Base-by-base conservation (phyloP, 2,888 invertebrate species). In the Tromatobia lineatoria region DNA sequence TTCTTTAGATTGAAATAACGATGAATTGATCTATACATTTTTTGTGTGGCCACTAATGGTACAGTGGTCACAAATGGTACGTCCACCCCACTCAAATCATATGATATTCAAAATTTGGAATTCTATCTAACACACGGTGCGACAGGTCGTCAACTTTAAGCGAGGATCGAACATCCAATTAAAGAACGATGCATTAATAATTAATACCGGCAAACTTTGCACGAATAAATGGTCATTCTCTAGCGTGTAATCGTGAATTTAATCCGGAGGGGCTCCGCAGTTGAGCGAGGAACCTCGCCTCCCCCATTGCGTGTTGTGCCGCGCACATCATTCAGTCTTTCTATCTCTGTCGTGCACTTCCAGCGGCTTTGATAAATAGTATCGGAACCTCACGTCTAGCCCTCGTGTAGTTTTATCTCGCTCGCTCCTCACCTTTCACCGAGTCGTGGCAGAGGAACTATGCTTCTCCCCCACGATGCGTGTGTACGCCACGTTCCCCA, bases 401-500 rank as follows among this genome's bases (percentile, higher is more conserved):
- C 52, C 25, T 71, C 34, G 38, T 45, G 57, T 52, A 11, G 59
- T 67, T 47, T 74, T 70, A 61, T 83, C 75, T 67, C 61, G 71
- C 50, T 78, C 54, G 50, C 45, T 52, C 61, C 20, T 45, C 64
- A 13, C 71, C 34, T 54, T 23, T 50, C 29, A 18, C 52, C n/a
- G 54, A 47, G 42, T 18, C 34, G 61, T 38, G 38, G 20, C n/a
- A 34, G 10, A 20, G 7, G 0, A 38, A 38, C 38, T 64, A 42
- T 38, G 38, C 54, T 29, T 52, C 54, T 54, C 45, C 66, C 59
- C 59, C 57, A 45, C n/a, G 57, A 71, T 57, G 71, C 67, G 67
- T 54, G 71, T 71, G 42, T 42, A 42, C 57, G 42, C 66, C 66
- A 77, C 77, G 23, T 69, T 69, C 80, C 79, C 67, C 42, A 70